These are phyloP conservation scores for Meghimatium bilineatum DNA, from an alignment of 2,888 invertebrate species.

Conservation along the genomic window DNA sequence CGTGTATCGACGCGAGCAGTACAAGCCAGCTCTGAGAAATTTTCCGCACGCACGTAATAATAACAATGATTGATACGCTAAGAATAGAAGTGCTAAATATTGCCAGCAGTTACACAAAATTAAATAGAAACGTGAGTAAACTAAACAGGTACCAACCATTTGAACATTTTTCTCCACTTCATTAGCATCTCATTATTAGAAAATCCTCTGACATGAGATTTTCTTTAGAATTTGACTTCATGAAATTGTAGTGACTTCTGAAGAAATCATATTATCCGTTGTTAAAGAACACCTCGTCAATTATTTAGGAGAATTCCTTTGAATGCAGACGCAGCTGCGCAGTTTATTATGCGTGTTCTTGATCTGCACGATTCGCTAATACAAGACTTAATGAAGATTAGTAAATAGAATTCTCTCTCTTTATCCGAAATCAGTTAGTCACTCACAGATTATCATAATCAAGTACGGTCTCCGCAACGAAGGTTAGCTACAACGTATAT, in stretches of 20 bases:
- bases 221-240: neutral
- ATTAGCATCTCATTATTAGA: slow-evolving; percentile 19
- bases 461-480: no score
- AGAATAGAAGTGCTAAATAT: neutral
- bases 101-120: neutral
- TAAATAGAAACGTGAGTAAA: neutral
- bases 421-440: no score
- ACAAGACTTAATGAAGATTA: no score
- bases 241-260: neutral
- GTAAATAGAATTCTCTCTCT: no score
- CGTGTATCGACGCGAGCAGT: neutral
- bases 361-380: no score
- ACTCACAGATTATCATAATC: no score
- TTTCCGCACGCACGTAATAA: neutral
- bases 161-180: slow-evolving; percentile 24
- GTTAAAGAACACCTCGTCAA: no score
- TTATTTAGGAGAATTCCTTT: no score
- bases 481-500: no score
- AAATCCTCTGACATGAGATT: neutral
- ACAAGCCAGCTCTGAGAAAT: neutral
- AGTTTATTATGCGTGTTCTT: no score
- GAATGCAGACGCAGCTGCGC: no score
- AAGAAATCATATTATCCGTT: neutral
- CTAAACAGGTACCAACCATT: slow-evolving; percentile 1
- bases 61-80: neutral